These are phyloP conservation scores for Neomicropteryx cornuta DNA, from an alignment of 1,140 invertebrate species.

Conservation along the genomic window DNA sequence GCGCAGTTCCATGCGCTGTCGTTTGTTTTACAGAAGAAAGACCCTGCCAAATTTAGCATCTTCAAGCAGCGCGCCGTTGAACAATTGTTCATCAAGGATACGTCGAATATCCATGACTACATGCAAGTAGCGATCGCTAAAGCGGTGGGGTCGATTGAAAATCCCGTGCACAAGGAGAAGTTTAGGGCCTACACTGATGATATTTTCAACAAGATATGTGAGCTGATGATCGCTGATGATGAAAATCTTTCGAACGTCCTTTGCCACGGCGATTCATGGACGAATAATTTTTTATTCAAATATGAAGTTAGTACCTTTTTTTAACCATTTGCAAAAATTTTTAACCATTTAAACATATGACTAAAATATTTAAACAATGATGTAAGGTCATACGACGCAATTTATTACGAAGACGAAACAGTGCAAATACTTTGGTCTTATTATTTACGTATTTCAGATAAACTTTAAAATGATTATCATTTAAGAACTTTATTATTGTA, in stretches of 20 bases:
- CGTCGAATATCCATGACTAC: neutral
- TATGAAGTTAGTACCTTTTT: conserved; percentile 18
- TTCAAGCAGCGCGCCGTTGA: neutral
- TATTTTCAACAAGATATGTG: neutral
- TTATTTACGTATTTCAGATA: too few relatives aligned
- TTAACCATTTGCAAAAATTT: too few relatives aligned
- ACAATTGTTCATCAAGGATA: neutral
- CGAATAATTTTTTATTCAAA: conserved; percentile 32
- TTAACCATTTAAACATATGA: too few relatives aligned
- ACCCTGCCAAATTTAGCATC: conserved; percentile 10
- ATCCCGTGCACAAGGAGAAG: neutral
- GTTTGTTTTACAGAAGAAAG: conserved; percentile 21
- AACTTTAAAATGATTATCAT: too few relatives aligned
- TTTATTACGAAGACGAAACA: too few relatives aligned
- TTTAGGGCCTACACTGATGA: neutral
- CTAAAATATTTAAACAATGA: too few relatives aligned
- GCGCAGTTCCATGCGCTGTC: conserved; percentile 27
- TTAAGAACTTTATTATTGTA: too few relatives aligned
- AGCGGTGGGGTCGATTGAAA: neutral
- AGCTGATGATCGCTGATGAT: neutral
- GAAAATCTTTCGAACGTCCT: conserved; percentile 6
- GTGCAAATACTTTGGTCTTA: too few relatives aligned
- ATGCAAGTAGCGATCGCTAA: neutral
- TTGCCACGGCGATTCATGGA: conserved; percentile 33
- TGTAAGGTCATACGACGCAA: too few relatives aligned